Base-by-base conservation (phyloP, 2,113 vertebrate genomes). In the Dipodomys spectabilis region DNA sequence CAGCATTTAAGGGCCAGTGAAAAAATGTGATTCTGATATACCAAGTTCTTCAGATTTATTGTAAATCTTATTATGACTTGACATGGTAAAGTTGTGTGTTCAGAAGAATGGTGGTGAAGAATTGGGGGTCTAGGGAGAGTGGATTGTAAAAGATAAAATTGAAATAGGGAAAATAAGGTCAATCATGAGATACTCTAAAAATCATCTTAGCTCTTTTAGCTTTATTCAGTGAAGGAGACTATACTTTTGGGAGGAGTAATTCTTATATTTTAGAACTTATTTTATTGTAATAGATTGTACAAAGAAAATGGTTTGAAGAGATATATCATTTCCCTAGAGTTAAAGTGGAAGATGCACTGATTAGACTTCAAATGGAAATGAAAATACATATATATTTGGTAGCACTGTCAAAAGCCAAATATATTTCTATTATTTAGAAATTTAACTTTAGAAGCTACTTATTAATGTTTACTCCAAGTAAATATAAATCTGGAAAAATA, bases 261-360 rank as follows among this genome's bases (percentile, higher is more conserved):
- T 74, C 27, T 71, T 92, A 20, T 53, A 86, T 82, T 92, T 94
- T 16, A 71, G 22, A n/a, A 90, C 11, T 83, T 92, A 91, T 84
- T 94, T 96, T 92, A 16, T 90, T 96, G 64, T 86, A 86, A 81
- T 74, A 92, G n/a, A 94, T 92, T 92, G 68, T 39, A 73, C 32
- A 92, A 22, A 67, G 79, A 87, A 94, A 94, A 77, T 94, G 30
- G 94, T 81, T 84, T 94, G 6, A 27, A 92, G 71, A 88, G 65
- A 89, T 68, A 73, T 4, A 86, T 83, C 22, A 84, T 91, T 96
- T 82, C 79, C 6, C 12, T 86, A 57, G 67, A 86, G 25, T 68
- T 80, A 88, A 81, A 95, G 9, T 81, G 15, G 15, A 92, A 92
- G 73, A 80, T 83, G 32, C 23, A 65, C 89, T 95, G 69, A 96